phyloP scores from a whole-genome alignment of 2,113 vertebrate genomes.

The Oncorhynchus nerka region DNA sequence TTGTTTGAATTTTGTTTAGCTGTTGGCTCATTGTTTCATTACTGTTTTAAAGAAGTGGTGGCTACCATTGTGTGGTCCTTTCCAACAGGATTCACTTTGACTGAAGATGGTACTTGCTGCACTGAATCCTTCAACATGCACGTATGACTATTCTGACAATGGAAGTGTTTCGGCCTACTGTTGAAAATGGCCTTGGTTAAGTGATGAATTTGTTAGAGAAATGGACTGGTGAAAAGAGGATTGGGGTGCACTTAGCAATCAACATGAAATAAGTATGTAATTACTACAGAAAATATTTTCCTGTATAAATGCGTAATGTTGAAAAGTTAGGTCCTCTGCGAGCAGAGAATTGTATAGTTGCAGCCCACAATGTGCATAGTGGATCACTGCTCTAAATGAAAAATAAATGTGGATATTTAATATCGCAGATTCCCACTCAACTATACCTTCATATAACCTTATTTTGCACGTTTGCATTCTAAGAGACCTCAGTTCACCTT shows the following conservation, averaged over 20 bases:
- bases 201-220: no score
- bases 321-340: not conserved
- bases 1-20: no score
- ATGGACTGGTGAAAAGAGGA: not conserved
- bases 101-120: no score
- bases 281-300: not conserved
- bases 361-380: not conserved
- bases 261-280: not conserved
- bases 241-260: not conserved
- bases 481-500: not conserved
- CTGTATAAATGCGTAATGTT: not conserved
- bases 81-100: no score
- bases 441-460: not conserved
- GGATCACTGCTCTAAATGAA: not conserved
- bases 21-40: no score
- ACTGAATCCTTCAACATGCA: no score
- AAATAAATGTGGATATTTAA: not conserved
- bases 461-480: not conserved
- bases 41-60: no score
- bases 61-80: no score
- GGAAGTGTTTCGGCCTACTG: no score
- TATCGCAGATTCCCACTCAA: not conserved
- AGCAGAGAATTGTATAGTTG: not conserved
- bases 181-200: no score
- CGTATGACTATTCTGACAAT: no score